A percentile compares a stretch with the other conserved stretches of the same genome.
Conservation (phyloP, 1,140 invertebrate genomes). For the Pseudomyrmex sp. region DNA sequence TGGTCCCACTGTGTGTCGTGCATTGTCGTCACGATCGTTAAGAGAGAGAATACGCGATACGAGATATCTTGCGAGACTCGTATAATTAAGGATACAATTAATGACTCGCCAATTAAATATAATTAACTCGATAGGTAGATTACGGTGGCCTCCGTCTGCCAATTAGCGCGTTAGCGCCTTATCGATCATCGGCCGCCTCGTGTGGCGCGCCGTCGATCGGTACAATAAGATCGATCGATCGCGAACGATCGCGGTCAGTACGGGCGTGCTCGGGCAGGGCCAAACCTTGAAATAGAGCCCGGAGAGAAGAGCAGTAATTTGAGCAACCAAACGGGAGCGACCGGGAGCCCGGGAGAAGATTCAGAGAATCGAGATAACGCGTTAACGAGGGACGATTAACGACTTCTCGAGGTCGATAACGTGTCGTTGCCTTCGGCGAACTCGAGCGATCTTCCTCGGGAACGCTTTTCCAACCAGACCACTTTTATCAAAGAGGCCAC, state of each 20-base stretch:
- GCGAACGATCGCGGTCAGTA: conserved; percentile 32
- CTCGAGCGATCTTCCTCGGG: conserved; percentile 9
- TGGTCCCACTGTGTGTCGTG: conserved; percentile 9
- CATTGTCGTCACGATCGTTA: conserved; percentile 22
- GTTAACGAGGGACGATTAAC: conserved; percentile 67
- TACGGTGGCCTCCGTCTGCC: conserved; percentile 58
- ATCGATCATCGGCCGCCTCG: conserved; percentile 67
- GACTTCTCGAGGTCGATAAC: conserved; percentile 17
- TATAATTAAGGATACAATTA: conserved; percentile 75
- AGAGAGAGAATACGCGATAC: neutral
- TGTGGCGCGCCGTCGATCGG: conserved; percentile 48
- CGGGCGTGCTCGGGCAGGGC: too few relatives aligned
- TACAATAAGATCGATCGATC: conserved; percentile 65
- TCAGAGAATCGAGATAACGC: conserved; percentile 48
- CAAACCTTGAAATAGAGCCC: neutral
- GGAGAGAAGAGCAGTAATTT: neutral
- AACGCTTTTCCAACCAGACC: conserved; percentile 35
- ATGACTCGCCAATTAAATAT: conserved; percentile 74
- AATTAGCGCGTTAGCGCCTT: conserved; percentile 76
- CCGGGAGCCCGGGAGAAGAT: conserved; percentile 1
- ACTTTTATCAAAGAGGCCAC: conserved; percentile 20
- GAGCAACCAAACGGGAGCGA: conserved; percentile 13
- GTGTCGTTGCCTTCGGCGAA: conserved; percentile 34
- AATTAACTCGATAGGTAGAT: conserved; percentile 70
- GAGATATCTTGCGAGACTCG: conserved; percentile 37